These are phyloP conservation scores for Caenorhabditis sp. DNA, from an alignment of 2,888 invertebrate genomes.

Conservation along the genomic window DNA sequence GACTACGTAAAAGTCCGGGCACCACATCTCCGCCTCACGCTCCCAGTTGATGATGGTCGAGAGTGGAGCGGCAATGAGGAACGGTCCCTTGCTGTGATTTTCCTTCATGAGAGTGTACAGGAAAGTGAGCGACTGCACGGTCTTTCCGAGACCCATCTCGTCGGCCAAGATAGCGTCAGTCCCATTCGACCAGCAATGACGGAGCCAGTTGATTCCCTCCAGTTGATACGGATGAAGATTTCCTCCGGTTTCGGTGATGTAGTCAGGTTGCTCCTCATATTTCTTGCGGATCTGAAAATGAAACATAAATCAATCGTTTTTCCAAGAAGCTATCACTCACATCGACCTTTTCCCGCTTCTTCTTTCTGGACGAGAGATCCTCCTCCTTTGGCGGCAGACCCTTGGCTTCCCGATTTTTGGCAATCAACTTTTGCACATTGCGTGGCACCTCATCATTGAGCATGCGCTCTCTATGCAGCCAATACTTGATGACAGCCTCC, in stretches of 20 bases:
- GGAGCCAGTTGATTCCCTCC: slow-evolving; percentile 82
- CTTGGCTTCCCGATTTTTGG: slow-evolving; percentile 65
- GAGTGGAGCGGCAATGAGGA: slow-evolving; percentile 89
- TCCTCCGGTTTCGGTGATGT: slow-evolving; percentile 93
- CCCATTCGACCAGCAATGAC: slow-evolving; percentile 83
- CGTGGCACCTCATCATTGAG: slow-evolving; percentile 86
- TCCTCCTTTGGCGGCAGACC: slow-evolving; percentile 78
- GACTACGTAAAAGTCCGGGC: slow-evolving; percentile 95
- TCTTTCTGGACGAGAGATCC: slow-evolving; percentile 81
- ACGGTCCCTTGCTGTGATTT: slow-evolving; percentile 86
- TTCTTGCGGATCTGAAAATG: slow-evolving; percentile 86
- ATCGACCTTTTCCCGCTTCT: slow-evolving; percentile 85
- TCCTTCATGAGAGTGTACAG: slow-evolving; percentile 97
- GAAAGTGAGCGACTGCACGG: slow-evolving; percentile 99
- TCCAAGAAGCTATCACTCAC: not conserved
- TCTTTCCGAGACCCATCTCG: slow-evolving; percentile 98
- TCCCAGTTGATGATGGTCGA: slow-evolving; percentile 99
- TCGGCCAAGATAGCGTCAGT: slow-evolving; percentile 96
- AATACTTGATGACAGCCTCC: slow-evolving; percentile 91
- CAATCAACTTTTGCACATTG: slow-evolving; percentile 73
- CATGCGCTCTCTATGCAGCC: slow-evolving; percentile 83
- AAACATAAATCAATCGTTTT: not conserved
- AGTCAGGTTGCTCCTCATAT: slow-evolving; percentile 92
- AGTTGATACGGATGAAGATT: slow-evolving; percentile 97
- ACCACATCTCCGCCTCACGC: slow-evolving; percentile 99